A percentile compares a stretch with the other conserved stretches of the same genome.
Evolutionary conservation across 1,140 invertebrate species (phyloP).

Genomic region (Charaxes varanes): DNA sequence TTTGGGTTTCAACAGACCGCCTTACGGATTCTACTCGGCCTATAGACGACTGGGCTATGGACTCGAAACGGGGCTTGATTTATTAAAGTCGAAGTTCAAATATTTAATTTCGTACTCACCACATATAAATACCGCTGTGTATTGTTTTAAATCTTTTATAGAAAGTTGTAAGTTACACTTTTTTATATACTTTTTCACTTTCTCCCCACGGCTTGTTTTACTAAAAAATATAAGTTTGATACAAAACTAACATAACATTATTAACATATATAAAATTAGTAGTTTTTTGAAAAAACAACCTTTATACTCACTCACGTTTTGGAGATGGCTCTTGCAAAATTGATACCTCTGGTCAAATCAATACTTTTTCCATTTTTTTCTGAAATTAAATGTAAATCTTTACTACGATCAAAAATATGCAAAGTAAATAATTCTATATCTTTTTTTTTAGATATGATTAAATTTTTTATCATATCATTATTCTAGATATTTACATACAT

Average conservation of each 20-base stretch:
- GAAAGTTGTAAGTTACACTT: slow-evolving; percentile 26
- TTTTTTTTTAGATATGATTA: no score
- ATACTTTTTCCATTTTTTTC: slow-evolving; percentile 28
- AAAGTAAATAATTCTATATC: no score
- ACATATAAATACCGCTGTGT: slow-evolving; percentile 45
- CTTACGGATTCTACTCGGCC: no score
- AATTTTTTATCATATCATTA: no score
- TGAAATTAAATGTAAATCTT: slow-evolving; percentile 27
- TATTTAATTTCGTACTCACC: slow-evolving; percentile 45
- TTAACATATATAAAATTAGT: not conserved
- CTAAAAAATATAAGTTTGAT: slow-evolving; percentile 15
- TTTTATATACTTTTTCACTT: slow-evolving; percentile 14
- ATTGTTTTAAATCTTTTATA: slow-evolving; percentile 49
- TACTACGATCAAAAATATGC: no score
- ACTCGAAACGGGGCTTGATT: no score
- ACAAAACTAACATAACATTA: no score
- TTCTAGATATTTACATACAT: no score
- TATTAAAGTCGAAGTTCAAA: no score
- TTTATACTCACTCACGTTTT: slow-evolving; percentile 68
- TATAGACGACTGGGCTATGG: no score
- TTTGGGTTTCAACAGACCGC: no score
- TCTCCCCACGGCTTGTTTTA: slow-evolving; percentile 15
- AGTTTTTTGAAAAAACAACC: slow-evolving; percentile 8
- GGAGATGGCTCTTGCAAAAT: slow-evolving; percentile 34
- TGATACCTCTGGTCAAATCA: slow-evolving; percentile 9